Evolutionary conservation across 1,140 invertebrate species (phyloP).

Genomic region (Doryteuthis pealeii): DNA sequence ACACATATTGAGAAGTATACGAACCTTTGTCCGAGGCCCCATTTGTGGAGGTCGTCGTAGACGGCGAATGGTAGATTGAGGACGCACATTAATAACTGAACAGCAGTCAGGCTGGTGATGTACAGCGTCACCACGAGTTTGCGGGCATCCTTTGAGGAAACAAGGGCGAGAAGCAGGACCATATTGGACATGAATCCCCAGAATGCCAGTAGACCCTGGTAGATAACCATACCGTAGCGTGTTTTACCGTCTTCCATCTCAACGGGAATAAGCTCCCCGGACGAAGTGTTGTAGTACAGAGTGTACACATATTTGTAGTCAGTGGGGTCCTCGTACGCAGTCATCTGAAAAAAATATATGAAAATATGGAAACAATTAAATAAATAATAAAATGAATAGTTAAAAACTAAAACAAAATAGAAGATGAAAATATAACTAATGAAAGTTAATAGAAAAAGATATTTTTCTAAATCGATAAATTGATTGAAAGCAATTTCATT

Average conservation of each 20-base stretch:
- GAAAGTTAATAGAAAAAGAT: background rate
- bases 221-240: background rate
- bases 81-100: background rate
- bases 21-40: background rate
- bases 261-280: background rate
- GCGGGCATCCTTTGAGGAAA: background rate
- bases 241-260: background rate
- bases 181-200: conserved; percentile 8
- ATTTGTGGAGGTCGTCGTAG: background rate
- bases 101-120: background rate
- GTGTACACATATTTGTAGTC: conserved; percentile 8
- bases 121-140: background rate
- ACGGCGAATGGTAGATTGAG: conserved; percentile 6
- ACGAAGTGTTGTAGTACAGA: background rate
- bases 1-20: background rate
- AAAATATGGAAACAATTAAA: background rate
- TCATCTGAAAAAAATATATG: background rate
- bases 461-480: too few relatives aligned
- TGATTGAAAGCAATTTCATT: background rate
- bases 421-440: background rate
- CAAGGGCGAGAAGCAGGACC: background rate
- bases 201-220: conserved; percentile 3
- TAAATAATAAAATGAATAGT: background rate
- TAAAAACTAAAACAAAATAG: background rate
- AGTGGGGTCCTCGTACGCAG: background rate